Evolutionary conservation across 2,113 vertebrate species (phyloP).

Genomic region (Setophaga kirtlandii): DNA sequence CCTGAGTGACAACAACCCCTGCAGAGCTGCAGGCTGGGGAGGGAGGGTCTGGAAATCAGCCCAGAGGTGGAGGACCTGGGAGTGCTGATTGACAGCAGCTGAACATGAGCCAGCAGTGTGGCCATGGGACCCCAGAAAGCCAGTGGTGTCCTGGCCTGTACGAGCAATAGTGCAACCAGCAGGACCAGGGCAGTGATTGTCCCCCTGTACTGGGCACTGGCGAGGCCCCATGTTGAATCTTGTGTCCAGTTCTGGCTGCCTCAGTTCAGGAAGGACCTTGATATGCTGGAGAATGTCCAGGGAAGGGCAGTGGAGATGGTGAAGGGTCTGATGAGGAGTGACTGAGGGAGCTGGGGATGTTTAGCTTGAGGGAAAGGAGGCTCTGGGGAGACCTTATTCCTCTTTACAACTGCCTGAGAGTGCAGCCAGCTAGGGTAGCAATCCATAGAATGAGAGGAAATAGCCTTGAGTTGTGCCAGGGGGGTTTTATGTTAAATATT

Average conservation of each 20-base stretch:
- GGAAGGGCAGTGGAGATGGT: not conserved
- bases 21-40: not conserved
- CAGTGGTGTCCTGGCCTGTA: not conserved
- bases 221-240: not conserved
- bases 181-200: not conserved
- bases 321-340: not conserved
- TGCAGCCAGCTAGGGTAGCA: not conserved
- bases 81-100: fast-evolving
- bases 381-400: not conserved
- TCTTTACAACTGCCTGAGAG: not conserved
- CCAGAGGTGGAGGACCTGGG: not conserved
- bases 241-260: not conserved
- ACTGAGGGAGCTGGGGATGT: not conserved
- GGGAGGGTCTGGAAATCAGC: not conserved
- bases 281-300: not conserved
- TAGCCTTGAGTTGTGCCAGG: not conserved
- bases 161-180: not conserved
- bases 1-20: fast-evolving
- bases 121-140: not conserved
- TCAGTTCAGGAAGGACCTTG: not conserved
- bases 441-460: not conserved
- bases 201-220: too few relatives aligned
- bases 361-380: not conserved
- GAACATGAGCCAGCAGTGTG: not conserved
- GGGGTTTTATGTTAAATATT: not conserved